Base-by-base conservation (phyloP, 2,797 vertebrate species). In the Chloroceryle amazona region DNA sequence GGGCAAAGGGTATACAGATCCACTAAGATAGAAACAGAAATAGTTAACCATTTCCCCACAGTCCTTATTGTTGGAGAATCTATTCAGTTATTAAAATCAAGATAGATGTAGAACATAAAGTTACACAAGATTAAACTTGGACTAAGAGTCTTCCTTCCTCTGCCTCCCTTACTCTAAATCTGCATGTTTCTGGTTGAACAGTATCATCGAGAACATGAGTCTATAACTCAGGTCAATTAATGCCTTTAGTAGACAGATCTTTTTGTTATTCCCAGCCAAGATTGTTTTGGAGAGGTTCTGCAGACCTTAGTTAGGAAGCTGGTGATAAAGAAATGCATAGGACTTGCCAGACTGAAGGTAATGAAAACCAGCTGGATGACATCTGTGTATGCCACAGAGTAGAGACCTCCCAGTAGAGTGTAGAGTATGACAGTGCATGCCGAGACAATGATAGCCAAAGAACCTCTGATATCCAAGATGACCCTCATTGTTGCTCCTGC, bases 361-460 rank as follows among this genome's bases (percentile, higher is more conserved):
- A 98, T 96, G 95, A 99, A 98, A 95, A 98, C 84, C 68, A 99
- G 96, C 96, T 99, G 99, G 94, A 98, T 98, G 68, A 99, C 98
- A 86, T 99, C 98, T 1, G 98, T 98, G 73, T 99, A 98, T 11
- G 98, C 98, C 52, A 99, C 98, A 7, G 95, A 99, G 96, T 99
- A 99, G 47, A 99, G 97, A 3, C 99, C 99, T 78, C 99, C 99
- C 93, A 98, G 90, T 65, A 99, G 98, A 46, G 98, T 99, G 96
- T 99, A 99, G 83, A 98, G 60, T 16, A 98, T 98, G 75, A 99
- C 98, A 78, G 98, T 98, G 84, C 97, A 98, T 67, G 99, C 97
- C 1, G 99, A 99, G 94, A 98, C 52, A 70, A 98, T 78, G 96
- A 99, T 98, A 81, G 98, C 98, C 90, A 98, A 96, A 88, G 97